phyloP scores from a whole-genome alignment of 1,140 invertebrate species.

The Antheraea mylitta region DNA sequence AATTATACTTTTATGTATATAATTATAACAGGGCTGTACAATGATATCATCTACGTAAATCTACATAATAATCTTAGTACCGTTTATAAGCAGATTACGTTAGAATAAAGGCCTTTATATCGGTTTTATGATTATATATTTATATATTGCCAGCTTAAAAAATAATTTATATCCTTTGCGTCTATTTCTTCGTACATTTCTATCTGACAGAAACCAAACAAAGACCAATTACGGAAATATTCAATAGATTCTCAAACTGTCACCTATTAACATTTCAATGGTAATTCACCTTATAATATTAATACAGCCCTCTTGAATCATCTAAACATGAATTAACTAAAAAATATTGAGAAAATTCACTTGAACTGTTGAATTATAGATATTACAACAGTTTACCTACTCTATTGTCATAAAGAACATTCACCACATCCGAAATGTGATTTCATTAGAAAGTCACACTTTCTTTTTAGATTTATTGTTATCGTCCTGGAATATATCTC shows the following conservation, averaged over 20 bases:
- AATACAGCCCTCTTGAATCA: background rate
- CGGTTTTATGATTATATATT: too few species aligned
- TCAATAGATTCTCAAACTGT: background rate
- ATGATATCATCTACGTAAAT: background rate
- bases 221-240: background rate
- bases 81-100: background rate
- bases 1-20: too few species aligned
- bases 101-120: background rate
- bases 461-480: slow-evolving; percentile 50
- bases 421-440: slow-evolving; percentile 21
- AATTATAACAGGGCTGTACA: background rate
- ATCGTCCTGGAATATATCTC: slow-evolving; percentile 63
- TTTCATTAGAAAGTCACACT: slow-evolving; percentile 42
- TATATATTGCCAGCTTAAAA: too few species aligned
- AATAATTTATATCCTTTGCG: background rate
- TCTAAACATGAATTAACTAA: background rate
- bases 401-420: slow-evolving; percentile 10
- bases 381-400: background rate
- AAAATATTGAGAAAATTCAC: background rate
- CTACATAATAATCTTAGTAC: background rate
- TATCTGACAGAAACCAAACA: background rate
- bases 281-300: background rate
- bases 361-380: background rate
- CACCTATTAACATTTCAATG: too few species aligned
- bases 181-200: background rate